These are phyloP conservation scores for Bursaphelenchus mucronatus DNA, from an alignment of 1,140 invertebrate species.

Conservation along the genomic window DNA sequence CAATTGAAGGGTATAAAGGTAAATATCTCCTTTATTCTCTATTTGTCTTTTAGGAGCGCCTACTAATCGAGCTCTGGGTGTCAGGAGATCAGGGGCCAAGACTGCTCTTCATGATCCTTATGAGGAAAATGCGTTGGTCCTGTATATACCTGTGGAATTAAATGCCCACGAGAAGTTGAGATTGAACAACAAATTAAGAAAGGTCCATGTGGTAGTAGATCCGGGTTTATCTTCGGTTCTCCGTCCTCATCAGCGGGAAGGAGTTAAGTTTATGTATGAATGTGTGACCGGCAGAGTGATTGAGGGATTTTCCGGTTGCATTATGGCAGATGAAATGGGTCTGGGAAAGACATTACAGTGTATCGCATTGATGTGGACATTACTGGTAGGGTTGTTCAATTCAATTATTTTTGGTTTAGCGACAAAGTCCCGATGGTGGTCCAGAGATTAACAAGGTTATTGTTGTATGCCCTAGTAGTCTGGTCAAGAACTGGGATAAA, in stretches of 20 bases:
- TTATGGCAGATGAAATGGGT: slow-evolving; percentile 63
- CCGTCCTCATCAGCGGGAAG: slow-evolving; percentile 95
- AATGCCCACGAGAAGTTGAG: slow-evolving; percentile 79
- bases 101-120: slow-evolving; percentile 84
- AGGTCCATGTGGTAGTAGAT: slow-evolving; percentile 89
- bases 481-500: slow-evolving; percentile 98
- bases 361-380: slow-evolving; percentile 90
- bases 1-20: slow-evolving; percentile 80
- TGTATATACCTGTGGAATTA: slow-evolving; percentile 78
- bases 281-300: slow-evolving; percentile 90
- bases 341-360: slow-evolving; percentile 95
- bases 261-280: slow-evolving; percentile 99
- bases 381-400: slow-evolving; percentile 73
- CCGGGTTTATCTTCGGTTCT: slow-evolving; percentile 81
- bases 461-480: slow-evolving; percentile 89
- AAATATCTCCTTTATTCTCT: slow-evolving; percentile 19
- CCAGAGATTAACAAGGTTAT: slow-evolving; percentile 84
- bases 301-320: slow-evolving; percentile 66
- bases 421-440: slow-evolving; percentile 67
- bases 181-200: slow-evolving; percentile 65
- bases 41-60: slow-evolving; percentile 29
- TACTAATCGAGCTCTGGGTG: slow-evolving; percentile 66
- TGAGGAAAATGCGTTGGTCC: slow-evolving; percentile 83
- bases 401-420: slow-evolving; percentile 66
- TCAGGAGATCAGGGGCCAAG: slow-evolving; percentile 69